These are phyloP conservation scores for Magallana angulata DNA, from an alignment of 1,140 invertebrate species.

Conservation along the genomic window DNA sequence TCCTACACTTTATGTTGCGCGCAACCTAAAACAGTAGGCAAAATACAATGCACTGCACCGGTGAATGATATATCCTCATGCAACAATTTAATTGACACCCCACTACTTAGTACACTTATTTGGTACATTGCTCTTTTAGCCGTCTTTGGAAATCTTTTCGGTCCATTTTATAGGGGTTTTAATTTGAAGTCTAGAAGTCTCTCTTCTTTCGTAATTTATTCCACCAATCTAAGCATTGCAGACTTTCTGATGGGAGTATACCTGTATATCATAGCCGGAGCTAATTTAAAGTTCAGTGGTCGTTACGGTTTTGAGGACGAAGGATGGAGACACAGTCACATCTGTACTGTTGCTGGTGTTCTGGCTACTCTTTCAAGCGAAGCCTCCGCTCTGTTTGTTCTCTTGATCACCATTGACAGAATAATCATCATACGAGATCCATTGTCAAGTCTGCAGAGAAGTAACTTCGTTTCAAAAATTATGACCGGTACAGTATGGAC, in stretches of 20 bases:
- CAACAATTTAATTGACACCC: slow-evolving; percentile 83
- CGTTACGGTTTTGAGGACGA: slow-evolving; percentile 81
- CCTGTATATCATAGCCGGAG: slow-evolving; percentile 81
- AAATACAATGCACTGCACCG: background rate
- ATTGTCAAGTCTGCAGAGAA: slow-evolving; percentile 55
- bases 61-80: slow-evolving; percentile 83
- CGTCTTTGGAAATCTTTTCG: slow-evolving; percentile 83
- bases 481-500: background rate
- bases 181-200: slow-evolving; percentile 65
- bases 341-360: slow-evolving; percentile 84
- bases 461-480: slow-evolving; percentile 14
- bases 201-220: slow-evolving; percentile 83
- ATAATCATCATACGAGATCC: slow-evolving; percentile 68
- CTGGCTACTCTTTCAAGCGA: slow-evolving; percentile 86
- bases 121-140: slow-evolving; percentile 86
- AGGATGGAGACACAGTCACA: slow-evolving; percentile 80
- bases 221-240: slow-evolving; percentile 83
- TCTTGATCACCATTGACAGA: slow-evolving; percentile 70
- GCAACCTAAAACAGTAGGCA: slow-evolving; percentile 74
- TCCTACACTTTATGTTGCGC: slow-evolving; percentile 67
- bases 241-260: slow-evolving; percentile 83
- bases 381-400: slow-evolving; percentile 81
- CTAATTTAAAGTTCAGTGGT: slow-evolving; percentile 81
- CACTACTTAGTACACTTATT: slow-evolving; percentile 82
- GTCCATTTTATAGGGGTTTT: slow-evolving; percentile 82